Evolutionary conservation across 1,140 invertebrate genomes (phyloP), one percentile per base, ranked within the genome.

Genomic region (Bemisia tabaci): DNA sequence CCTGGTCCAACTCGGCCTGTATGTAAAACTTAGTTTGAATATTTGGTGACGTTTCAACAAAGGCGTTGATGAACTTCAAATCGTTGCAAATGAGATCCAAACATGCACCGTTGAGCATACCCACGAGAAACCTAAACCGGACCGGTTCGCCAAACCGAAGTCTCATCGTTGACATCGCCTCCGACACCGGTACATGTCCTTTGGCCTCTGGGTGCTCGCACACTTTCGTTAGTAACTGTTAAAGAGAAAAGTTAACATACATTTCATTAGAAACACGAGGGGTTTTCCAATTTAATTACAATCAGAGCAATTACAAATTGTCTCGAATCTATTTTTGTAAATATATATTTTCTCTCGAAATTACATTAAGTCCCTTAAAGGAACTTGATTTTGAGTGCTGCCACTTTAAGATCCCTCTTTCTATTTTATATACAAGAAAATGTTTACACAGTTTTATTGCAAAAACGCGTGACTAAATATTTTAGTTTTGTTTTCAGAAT

Each of bases 61-160:
- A 86, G 0, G 86, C 84, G 72, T 95, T 95, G 24, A 96, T 80
- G 74, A 95, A 94, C 61, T 85, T 85, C 27, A 97, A 79, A 9
- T 91, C 92, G 2, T 87, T 85, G n/a, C 87, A 83, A 73, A 94
- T 82, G 1, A 94, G 81, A 59, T 90, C 88, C 0, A 84, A 83
- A 2, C 81, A 79, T 0, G 82, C 82, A 0, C 87, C 87, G 69
- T 87, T 85, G 25, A 95, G 81, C 78, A 95, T 93, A 1, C 92
- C 92, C 11, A 94, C 87, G 0, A 96, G 82, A 73, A 96, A 88
- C 65, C 93, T 84, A 77, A 95, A 96, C 71, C 94, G 81, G 2
- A 94, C 92, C 0, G 92, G 91, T 75, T 97, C 94, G 23, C 92
- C 93, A 74, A 92, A 93, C 33, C 92, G 82, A 0, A 97, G 78